Conservation (phyloP, 2,113 vertebrate species). For the Gorsachius goisagi region DNA sequence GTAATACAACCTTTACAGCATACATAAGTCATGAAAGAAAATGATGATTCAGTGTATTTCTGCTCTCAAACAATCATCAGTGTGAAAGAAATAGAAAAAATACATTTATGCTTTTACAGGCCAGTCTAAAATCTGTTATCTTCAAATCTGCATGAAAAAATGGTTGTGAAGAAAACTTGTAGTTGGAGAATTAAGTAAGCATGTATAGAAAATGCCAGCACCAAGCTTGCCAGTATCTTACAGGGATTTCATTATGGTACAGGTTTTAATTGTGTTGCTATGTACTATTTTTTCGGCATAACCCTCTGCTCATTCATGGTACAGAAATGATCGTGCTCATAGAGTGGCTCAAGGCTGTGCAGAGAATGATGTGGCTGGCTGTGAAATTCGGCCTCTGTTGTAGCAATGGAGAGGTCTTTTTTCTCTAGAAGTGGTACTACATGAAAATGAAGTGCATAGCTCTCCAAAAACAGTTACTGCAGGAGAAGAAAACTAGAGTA, state of each 20-base stretch:
- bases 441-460: not conserved
- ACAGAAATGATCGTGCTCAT: not conserved
- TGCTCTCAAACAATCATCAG: not conserved
- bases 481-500: not conserved
- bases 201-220: not conserved
- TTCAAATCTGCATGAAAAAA: not conserved
- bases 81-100: not conserved
- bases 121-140: not conserved
- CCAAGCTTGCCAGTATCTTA: not conserved
- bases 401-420: not conserved
- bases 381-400: not conserved
- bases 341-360: not conserved
- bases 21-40: not conserved
- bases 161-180: not conserved
- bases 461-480: not conserved
- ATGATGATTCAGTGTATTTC: not conserved
- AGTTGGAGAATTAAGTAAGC: not conserved
- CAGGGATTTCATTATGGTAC: not conserved
- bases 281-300: not conserved
- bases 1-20: not conserved
- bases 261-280: not conserved
- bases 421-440: not conserved
- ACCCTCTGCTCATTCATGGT: not conserved
- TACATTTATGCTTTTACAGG: not conserved
- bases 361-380: not conserved